These are phyloP conservation scores for Sitophilus oryzae DNA, from an alignment of 1,140 invertebrate species.

Conservation along the genomic window DNA sequence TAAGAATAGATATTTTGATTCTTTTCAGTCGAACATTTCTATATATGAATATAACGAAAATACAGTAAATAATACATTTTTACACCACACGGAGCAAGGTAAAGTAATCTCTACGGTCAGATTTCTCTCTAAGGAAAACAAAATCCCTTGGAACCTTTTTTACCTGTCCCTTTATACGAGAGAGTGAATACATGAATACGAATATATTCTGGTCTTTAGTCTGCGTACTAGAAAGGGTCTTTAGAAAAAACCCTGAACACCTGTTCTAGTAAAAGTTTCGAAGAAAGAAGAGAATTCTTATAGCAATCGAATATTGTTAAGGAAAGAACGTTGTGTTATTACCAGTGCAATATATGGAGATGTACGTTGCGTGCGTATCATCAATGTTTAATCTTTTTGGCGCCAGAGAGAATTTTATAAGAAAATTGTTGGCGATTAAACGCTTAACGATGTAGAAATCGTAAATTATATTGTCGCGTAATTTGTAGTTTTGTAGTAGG, in stretches of 20 bases:
- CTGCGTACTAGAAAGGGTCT: neutral
- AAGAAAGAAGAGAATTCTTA: neutral
- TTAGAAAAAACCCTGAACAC: neutral
- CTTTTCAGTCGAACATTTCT: too few species aligned
- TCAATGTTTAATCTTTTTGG: conserved; percentile 14
- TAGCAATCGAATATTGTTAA: too few species aligned
- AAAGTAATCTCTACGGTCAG: too few species aligned
- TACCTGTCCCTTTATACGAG: neutral
- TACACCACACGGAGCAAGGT: too few species aligned
- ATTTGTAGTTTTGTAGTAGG: neutral
- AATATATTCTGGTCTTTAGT: neutral
- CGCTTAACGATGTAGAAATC: conserved; percentile 10
- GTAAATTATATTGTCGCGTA: neutral
- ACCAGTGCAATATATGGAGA: too few species aligned
- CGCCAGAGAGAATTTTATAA: conserved; percentile 15
- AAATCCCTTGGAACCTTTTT: neutral
- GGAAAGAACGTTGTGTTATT: too few species aligned
- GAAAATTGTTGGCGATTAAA: conserved; percentile 7
- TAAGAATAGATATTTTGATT: too few species aligned
- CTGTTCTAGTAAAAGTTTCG: neutral
- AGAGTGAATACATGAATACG: neutral
- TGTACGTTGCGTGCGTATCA: neutral
- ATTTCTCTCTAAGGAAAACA: neutral
- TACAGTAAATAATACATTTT: too few species aligned
- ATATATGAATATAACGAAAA: too few species aligned